Evolutionary conservation across 1,140 invertebrate species (phyloP), one percentile per base, ranked within the genome.

Genomic region (Cyclargus thomasi): DNA sequence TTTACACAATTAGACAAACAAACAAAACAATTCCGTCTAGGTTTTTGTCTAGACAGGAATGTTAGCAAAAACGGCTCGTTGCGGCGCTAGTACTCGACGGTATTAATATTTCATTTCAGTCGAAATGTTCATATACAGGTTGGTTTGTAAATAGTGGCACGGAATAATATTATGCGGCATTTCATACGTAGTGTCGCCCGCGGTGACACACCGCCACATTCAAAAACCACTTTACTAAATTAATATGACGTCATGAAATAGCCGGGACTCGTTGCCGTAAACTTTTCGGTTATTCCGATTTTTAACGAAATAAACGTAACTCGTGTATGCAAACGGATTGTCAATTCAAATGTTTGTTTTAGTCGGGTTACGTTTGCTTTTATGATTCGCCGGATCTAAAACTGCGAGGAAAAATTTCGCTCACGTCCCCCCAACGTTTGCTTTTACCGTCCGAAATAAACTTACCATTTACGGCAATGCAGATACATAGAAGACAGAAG

Each of bases 381-480:
- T 47, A 47, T 47, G 39, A 47, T 47, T 47, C 39, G 39, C 10
- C 39, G 39, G 14, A 47, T 47, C 39, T 47, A 47, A 47, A 47
- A 47, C 39, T 47, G 14, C 39, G 14, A 0, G 7, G 39, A 14
- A 47, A 16, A 47, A 47, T 47, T 47, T 47, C 39, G 14, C 14
- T 47, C 39, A 47, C 39, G 39, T 47, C 14, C 1, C 39, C 14
- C 1, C 39, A 47, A 47, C 39, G 14, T 47, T 65, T 59, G 11
- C 16, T 36, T 35, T 62, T 7, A 21, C n/a, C 21, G 16, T n/a
- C 22, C 23, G 47, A 35, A 29, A 39, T 63, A 35, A 36, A 47
- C 73, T 74, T 68, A 85, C 85, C 83, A 53, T 75, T 70, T 8
- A 82, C 78, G 18, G 74, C 69, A 29, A 77, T 72, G 35, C 79